Percentiles rank a stretch among this genome's conserved stretches.
Evolutionary conservation across 2,888 invertebrate species (phyloP).

Genomic region (Caenorhabditis parvicauda): DNA sequence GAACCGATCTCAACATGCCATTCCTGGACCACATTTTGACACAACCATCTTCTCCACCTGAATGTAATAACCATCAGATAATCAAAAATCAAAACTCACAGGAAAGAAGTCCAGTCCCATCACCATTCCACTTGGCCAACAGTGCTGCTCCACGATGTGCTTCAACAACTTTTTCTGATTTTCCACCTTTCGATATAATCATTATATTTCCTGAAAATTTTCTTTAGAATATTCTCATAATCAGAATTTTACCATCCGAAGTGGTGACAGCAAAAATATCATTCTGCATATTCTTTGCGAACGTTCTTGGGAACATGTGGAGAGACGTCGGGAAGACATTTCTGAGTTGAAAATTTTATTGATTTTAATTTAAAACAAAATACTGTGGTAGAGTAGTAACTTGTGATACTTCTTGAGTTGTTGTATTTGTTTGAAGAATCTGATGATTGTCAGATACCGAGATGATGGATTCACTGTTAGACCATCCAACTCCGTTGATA

Average conservation of each 20-base stretch:
- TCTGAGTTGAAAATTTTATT: slow-evolving; percentile 8
- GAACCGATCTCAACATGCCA: slow-evolving; percentile 82
- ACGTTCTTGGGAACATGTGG: slow-evolving; percentile 35
- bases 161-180: slow-evolving; percentile 86
- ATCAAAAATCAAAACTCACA: slow-evolving; percentile 64
- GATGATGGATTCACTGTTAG: slow-evolving; percentile 83
- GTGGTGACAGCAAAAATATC: slow-evolving; percentile 38
- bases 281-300: slow-evolving; percentile 17
- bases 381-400: slow-evolving; percentile 22
- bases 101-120: slow-evolving; percentile 89
- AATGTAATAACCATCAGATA: slow-evolving; percentile 4
- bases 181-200: slow-evolving; percentile 81
- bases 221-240: background rate
- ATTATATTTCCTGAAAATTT: slow-evolving; percentile 74
- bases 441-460: slow-evolving; percentile 90
- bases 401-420: slow-evolving; percentile 30
- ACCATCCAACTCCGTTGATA: slow-evolving; percentile 90
- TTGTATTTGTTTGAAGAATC: slow-evolving; percentile 69
- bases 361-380: background rate
- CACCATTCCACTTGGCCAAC: slow-evolving; percentile 86
- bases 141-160: slow-evolving; percentile 85
- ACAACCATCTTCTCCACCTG: slow-evolving; percentile 90
- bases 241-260: slow-evolving; percentile 30
- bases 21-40: slow-evolving; percentile 95
- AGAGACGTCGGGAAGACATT: slow-evolving; percentile 34